Evolutionary conservation across 2,113 vertebrate species (phyloP).

Genomic region (Trematomus loennbergii): DNA sequence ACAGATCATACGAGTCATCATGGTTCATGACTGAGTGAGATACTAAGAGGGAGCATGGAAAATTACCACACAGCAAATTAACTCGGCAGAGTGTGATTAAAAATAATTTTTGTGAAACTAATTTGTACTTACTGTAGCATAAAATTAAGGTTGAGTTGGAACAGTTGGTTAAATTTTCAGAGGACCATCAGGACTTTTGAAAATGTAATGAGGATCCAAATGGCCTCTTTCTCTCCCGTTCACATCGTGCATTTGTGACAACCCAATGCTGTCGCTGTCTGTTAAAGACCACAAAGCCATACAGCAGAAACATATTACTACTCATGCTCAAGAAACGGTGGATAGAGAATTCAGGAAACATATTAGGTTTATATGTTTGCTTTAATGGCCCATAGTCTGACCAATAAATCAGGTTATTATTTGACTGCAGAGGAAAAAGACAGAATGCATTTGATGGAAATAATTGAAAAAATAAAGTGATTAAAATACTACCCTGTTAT

Average conservation of each 20-base stretch:
- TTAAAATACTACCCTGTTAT: neutral
- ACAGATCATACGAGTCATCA: slow-evolving; percentile 60
- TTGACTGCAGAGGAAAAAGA: neutral
- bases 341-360: slow-evolving; percentile 19
- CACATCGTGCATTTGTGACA: slow-evolving; percentile 63
- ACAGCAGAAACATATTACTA: slow-evolving; percentile 5
- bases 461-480: neutral
- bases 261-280: slow-evolving; percentile 1
- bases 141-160: slow-evolving; percentile 83
- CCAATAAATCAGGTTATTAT: neutral
- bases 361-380: neutral
- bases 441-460: neutral
- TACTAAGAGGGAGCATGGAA: slow-evolving; percentile 66
- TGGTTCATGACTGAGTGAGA: slow-evolving; percentile 64
- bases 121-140: slow-evolving; percentile 86
- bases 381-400: neutral
- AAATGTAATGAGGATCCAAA: slow-evolving; percentile 84
- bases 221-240: slow-evolving; percentile 67
- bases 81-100: slow-evolving; percentile 81
- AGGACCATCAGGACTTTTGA: slow-evolving; percentile 82
- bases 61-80: slow-evolving; percentile 83
- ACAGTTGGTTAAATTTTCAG: slow-evolving; percentile 81
- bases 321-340: neutral
- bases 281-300: slow-evolving; percentile 44
- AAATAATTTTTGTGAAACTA: slow-evolving; percentile 83